Base-by-base conservation (phyloP, 2,797 vertebrate genomes). In the Scolopax bukidnonensis region DNA sequence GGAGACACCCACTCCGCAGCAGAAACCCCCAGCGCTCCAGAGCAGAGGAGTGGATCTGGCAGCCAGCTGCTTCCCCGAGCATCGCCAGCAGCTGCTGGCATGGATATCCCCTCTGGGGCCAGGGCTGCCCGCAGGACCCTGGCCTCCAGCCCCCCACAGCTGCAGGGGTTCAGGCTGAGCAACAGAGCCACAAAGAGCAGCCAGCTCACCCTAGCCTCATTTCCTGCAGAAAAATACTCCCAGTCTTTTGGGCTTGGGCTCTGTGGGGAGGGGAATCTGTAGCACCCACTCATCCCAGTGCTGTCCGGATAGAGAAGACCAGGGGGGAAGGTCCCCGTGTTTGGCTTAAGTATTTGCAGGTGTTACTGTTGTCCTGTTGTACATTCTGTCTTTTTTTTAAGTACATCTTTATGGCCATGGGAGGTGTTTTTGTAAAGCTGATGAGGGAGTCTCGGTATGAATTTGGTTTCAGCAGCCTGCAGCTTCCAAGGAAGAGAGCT, bases 401-500 rank as follows among this genome's bases (percentile, higher is more conserved):
- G 28, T 32, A 54, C 28, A 32, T 54, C 51, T 30, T 53, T 32
- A 54, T 54, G 27, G 50, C 21, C 43, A 27, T 2, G 5, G 24
- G 19, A 82, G 28, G 40, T 1, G 2, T 67, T 67, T 71, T 77
- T 57, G 45, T 54, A 50, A 63, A 24, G 3, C 51, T 12, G 33
- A 28, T 9, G 53, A 76, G 67, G 67, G 48, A 84, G 63, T 77
- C 74, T 40, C 70, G 41, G 16, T 4, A 43, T 5, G 10, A 13
- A 33, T 36, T 59, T 20, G 36, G 60, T 45, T 87, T 80, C 40
- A 61, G 56, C 78, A 91, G 78, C 60, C 68, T 61, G 75, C 15
- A 77, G 71, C 51, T 87, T 84, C 56, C 60, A 61, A 60, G 65
- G 12, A 74, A 84, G 77, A 76, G 81, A 80, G 93, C 90, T 68